Conservation (phyloP, 2,113 vertebrate genomes). For the Carlito syrichta region DNA sequence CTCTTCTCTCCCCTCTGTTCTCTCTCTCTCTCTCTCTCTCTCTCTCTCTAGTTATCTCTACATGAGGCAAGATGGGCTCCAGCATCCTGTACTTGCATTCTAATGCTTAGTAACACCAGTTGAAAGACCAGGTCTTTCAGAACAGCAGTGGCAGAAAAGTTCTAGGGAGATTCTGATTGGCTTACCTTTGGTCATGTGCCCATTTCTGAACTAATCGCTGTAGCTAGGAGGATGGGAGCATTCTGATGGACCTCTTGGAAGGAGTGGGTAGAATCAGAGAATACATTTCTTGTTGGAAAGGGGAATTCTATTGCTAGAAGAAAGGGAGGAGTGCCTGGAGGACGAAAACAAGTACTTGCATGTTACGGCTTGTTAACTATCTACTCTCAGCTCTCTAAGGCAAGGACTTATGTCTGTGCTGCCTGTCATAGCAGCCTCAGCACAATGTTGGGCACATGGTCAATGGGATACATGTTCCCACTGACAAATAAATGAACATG, state of each 20-base stretch:
- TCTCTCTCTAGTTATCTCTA: background rate
- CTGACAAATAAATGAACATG: background rate
- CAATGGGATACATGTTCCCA: background rate
- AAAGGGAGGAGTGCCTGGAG: background rate
- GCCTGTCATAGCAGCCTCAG: background rate
- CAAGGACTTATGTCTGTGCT: background rate
- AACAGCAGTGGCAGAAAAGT: background rate
- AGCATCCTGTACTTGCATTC: too few relatives aligned
- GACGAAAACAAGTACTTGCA: background rate
- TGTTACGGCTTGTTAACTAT: background rate
- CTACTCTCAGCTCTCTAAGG: background rate
- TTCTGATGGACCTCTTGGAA: background rate
- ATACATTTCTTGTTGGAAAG: background rate
- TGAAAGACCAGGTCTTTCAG: background rate
- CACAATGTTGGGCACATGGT: background rate
- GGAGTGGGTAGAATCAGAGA: background rate
- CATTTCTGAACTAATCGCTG: background rate
- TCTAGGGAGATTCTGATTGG: background rate
- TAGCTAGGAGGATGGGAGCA: background rate
- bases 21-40: too few relatives aligned
- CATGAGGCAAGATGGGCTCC: background rate
- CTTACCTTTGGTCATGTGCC: background rate
- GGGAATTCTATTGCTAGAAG: background rate
- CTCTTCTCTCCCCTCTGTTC: too few relatives aligned
- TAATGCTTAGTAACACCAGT: background rate